Conservation (phyloP, 2,113 vertebrate genomes). For the Thunnus maccoyii region DNA sequence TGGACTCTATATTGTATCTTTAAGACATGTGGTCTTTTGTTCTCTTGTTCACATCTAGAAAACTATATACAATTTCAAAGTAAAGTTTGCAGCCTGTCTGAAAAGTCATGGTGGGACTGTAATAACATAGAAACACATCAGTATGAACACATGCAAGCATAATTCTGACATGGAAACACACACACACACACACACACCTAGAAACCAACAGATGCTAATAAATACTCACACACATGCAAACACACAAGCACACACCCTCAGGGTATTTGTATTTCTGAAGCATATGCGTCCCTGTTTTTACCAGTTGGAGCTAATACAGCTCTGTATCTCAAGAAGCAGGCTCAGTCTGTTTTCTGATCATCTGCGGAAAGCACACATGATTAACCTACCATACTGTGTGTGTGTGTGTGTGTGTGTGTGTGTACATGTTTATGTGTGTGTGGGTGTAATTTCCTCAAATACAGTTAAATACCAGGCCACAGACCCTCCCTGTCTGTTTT, state of each 20-base stretch:
- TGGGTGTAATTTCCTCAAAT: constrained; percentile 26
- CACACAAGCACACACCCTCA: constrained; percentile 42
- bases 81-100: background rate
- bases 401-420: background rate
- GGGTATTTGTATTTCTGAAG: constrained; percentile 71
- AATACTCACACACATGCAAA: constrained; percentile 15
- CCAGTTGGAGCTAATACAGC: constrained; percentile 67
- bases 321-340: constrained; percentile 72
- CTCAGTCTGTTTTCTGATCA: constrained; percentile 66
- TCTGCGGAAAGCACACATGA: constrained; percentile 64
- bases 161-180: constrained; percentile 24
- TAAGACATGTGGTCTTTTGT: too few species aligned
- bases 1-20: too few species aligned
- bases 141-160: background rate
- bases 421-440: background rate
- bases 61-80: background rate
- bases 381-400: constrained; percentile 41
- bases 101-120: background rate
- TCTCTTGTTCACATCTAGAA: background rate
- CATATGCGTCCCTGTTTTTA: constrained; percentile 63
- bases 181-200: background rate
- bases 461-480: constrained; percentile 31
- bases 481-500: constrained; percentile 30
- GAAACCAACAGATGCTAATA: constrained; percentile 47
- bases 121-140: background rate